Evolutionary conservation across 2,888 invertebrate species (phyloP).

Genomic region (Clusia tigrina): DNA sequence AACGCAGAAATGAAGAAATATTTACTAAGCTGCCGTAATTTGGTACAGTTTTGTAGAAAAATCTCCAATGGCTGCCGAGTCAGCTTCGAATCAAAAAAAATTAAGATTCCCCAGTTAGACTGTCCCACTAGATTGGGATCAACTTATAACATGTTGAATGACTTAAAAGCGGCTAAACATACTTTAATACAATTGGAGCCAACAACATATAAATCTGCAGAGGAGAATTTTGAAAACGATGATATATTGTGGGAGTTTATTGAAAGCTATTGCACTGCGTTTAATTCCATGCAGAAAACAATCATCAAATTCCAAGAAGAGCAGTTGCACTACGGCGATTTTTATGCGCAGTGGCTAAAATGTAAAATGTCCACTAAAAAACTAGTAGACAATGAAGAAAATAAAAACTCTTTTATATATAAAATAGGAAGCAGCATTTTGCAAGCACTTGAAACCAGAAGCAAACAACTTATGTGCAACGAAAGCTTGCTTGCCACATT

Average conservation of each 20-base stretch:
- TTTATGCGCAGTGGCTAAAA: slow-evolving; percentile 29
- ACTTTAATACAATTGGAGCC: slow-evolving; percentile 23
- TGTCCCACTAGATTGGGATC: background rate
- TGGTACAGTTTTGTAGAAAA: slow-evolving; percentile 26
- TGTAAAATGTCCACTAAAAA: slow-evolving; percentile 22
- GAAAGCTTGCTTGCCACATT: slow-evolving; percentile 22
- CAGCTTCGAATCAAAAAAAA: background rate
- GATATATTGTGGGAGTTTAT: slow-evolving; percentile 20
- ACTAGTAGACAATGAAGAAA: slow-evolving; percentile 17
- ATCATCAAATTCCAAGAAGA: slow-evolving; percentile 17
- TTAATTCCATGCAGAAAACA: slow-evolving; percentile 20
- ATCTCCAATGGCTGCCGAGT: background rate
- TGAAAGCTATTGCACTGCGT: slow-evolving; percentile 11
- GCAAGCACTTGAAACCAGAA: slow-evolving; percentile 12
- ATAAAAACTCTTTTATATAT: slow-evolving; percentile 1
- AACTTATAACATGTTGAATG: background rate
- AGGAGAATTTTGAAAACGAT: slow-evolving; percentile 20
- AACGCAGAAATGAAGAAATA: slow-evolving; percentile 15
- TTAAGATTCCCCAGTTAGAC: background rate
- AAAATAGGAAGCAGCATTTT: background rate
- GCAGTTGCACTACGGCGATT: slow-evolving; percentile 20
- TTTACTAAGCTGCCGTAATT: slow-evolving; percentile 24
- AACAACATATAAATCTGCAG: slow-evolving; percentile 11
- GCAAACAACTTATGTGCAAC: slow-evolving; percentile 22
- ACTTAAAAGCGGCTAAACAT: slow-evolving; percentile 19